These are phyloP conservation scores for Thinocorus orbignyianus DNA, from an alignment of 2,113 vertebrate species.

Conservation along the genomic window DNA sequence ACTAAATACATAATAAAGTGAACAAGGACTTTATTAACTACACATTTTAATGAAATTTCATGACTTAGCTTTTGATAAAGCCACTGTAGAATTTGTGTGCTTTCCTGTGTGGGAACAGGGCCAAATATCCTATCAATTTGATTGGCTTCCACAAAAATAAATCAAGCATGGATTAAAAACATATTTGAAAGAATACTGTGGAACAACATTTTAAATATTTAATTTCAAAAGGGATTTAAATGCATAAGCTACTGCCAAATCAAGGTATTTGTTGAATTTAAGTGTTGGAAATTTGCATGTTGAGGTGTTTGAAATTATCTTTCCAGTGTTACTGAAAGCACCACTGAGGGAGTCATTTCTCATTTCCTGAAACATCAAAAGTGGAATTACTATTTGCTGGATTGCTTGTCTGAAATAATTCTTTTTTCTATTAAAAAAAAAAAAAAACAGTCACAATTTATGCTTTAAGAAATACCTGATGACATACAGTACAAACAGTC, in stretches of 20 bases:
- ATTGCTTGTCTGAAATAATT: constrained; percentile 36
- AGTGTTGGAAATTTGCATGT: constrained; percentile 30
- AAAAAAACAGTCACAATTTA: constrained; percentile 32
- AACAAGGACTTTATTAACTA: not conserved
- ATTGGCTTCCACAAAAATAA: constrained; percentile 3
- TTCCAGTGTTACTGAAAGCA: constrained; percentile 29
- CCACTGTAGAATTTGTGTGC: not conserved
- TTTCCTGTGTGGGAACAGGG: not conserved
- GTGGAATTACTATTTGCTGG: constrained; percentile 32
- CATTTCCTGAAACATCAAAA: constrained; percentile 42
- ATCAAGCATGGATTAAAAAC: not conserved
- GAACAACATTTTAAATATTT: constrained; percentile 16
- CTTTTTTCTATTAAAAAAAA: not conserved
- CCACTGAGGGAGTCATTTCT: constrained; percentile 16
- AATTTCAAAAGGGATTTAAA: constrained; percentile 21
- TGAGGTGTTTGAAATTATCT: constrained; percentile 31
- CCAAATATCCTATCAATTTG: not conserved
- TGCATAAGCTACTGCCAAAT: not conserved
- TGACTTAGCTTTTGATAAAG: not conserved
- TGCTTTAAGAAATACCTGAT: constrained; percentile 55
- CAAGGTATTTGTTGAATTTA: constrained; percentile 27
- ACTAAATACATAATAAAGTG: not conserved
- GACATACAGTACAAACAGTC: constrained; percentile 43
- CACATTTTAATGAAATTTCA: not conserved
- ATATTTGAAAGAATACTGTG: not conserved